Conservation (phyloP, 2,797 vertebrate genomes). For the Sebastes alutus region DNA sequence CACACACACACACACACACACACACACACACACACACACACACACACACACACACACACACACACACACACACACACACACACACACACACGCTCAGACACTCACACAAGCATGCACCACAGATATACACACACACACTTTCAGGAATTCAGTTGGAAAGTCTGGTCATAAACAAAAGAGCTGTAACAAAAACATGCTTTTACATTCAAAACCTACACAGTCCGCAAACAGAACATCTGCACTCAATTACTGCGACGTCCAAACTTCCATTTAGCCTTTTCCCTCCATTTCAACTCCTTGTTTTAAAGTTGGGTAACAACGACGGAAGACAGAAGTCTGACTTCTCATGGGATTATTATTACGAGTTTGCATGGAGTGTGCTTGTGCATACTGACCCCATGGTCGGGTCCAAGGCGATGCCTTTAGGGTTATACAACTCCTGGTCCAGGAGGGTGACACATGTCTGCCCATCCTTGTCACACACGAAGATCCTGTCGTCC, state of each 20-base stretch:
- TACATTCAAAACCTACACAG: constrained; percentile 15
- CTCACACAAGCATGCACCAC: not conserved
- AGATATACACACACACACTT: constrained; percentile 39
- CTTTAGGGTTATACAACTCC: constrained; percentile 96
- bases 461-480: constrained; percentile 92
- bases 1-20: constrained; percentile 29
- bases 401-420: constrained; percentile 93
- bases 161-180: constrained; percentile 47
- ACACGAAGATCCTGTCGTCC: constrained; percentile 96
- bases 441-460: constrained; percentile 95
- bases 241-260: constrained; percentile 42
- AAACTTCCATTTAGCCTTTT: constrained; percentile 24
- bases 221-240: constrained; percentile 59
- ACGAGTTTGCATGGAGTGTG: not conserved
- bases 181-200: constrained; percentile 53
- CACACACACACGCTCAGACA: not conserved
- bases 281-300: constrained; percentile 8
- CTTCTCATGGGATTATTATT: not conserved
- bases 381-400: constrained; percentile 88
- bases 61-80: not conserved
- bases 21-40: constrained; percentile 1
- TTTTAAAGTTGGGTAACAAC: constrained; percentile 30
- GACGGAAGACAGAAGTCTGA: constrained; percentile 15
- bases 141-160: constrained; percentile 49
- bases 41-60: not conserved